These are phyloP conservation scores for Anthopleura sola DNA, from an alignment of 64 coral and sea anemone genomes.

Conservation along the genomic window DNA sequence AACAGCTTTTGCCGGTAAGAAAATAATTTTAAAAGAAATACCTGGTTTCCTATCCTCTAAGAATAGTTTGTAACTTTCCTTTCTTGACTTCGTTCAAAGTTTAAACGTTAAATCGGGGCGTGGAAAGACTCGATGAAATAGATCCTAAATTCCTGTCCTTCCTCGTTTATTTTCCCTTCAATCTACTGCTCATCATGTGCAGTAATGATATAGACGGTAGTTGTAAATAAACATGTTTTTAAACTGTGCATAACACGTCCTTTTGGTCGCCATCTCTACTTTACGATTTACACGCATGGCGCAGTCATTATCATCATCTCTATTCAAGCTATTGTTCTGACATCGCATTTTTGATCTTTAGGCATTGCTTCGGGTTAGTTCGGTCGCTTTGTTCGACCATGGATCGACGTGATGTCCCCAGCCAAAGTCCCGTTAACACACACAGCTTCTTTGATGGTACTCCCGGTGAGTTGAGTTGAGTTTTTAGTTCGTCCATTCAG, in stretches of 20 bases:
- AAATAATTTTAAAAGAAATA: conserved; percentile 76
- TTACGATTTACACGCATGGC: conserved; percentile 83
- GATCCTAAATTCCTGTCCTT: conserved; percentile 26
- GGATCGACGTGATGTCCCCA: conserved; percentile 93
- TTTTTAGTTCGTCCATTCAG: conserved; percentile 44
- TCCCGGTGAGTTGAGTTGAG: conserved; percentile 77
- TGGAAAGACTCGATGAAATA: conserved; percentile 79
- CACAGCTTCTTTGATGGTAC: conserved; percentile 96
- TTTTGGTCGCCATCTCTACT: conserved; percentile 77
- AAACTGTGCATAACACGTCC: conserved; percentile 73
- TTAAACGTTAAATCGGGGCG: conserved; percentile 93
- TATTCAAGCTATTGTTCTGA: conserved; percentile 97
- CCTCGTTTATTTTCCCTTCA: conserved; percentile 3
- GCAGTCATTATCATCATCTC: conserved; percentile 63
- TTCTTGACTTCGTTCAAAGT: conserved; percentile 78
- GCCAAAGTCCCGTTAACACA: conserved; percentile 87
- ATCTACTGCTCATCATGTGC: conserved; percentile 35
- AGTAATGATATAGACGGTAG: conserved; percentile 69
- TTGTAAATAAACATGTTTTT: conserved; percentile 98
- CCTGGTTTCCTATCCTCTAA: conserved; percentile 91
- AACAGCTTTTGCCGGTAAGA: conserved; percentile 94
- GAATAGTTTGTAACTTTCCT: conserved; percentile 99
- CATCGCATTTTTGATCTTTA: conserved; percentile 95
- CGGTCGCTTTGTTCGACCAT: conserved; percentile 50
- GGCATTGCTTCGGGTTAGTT: conserved; percentile 71